Base-by-base conservation (phyloP, 1,140 invertebrate genomes). In the Elymnias hypermnestra region DNA sequence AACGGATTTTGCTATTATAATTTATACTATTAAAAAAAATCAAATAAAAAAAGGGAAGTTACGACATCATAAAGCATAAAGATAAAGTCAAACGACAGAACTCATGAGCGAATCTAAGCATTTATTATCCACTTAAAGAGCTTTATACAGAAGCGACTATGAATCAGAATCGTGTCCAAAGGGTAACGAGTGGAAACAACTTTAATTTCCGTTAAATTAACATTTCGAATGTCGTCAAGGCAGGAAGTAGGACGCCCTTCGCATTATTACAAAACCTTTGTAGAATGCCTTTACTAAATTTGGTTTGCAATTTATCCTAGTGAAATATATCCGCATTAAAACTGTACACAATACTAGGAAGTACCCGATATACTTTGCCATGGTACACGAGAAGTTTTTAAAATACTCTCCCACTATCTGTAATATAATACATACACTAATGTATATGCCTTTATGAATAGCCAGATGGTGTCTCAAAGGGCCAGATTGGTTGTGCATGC, bases 121-220 rank as follows among this genome's bases (percentile, higher is more conserved):
- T 56, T 51, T 56, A 51, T 56, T 40, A 50, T 45, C 19, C 2
- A 43, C 15, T 47, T 31, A 38, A 46, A 45, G 31, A 47, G 43
- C 22, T 52, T 59, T 52, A 65, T 63, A 57, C 57, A 56, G 49
- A 36, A 53, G 35, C 36, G 41, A 31, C 46, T 62, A 55, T 58
- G 62, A 62, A 53, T 54, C 55, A 70, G 53, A 62, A 57, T 49
- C 39, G 51, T 58, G 56, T 58, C 41, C 53, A 67, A 78, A 71
- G 72, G 70, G 63, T 75, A 73, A 65, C 57, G 63, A 73, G 60
- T 72, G 56, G 67, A 67, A 78, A 75, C 72, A 75, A 73, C 65
- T 72, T 78, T 78, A 78, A 78, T 78, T 75, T 78, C 74, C 74
- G 74, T 65, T 63, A 60, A 68, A 78, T 78, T 78, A 75, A 62